phyloP scores from a whole-genome alignment of 2,797 vertebrate species.

The Calcarius lapponicus region DNA sequence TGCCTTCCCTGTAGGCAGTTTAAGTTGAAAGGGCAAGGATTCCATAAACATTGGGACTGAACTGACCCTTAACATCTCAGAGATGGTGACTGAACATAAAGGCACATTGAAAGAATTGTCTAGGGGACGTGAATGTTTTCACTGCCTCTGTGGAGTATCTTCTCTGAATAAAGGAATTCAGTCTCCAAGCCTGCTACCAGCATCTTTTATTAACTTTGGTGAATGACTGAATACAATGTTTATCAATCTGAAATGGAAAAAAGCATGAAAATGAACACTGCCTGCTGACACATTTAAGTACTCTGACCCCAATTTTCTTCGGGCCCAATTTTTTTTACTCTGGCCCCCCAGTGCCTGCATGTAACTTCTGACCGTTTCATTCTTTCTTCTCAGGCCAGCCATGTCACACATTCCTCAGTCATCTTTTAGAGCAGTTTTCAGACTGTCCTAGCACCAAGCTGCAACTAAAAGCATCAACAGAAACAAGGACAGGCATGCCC shows the following conservation, averaged over 20 bases:
- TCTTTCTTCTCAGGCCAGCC: background rate
- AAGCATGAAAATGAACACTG: background rate
- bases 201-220: background rate
- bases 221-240: background rate
- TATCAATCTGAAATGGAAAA: background rate
- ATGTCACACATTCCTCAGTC: background rate
- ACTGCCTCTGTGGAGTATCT: background rate
- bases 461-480: background rate
- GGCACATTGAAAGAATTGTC: background rate
- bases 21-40: constrained; percentile 41
- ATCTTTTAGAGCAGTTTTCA: background rate
- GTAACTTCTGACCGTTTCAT: background rate
- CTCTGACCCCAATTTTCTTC: background rate
- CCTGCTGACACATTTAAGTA: background rate
- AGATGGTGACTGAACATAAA: constrained; percentile 16
- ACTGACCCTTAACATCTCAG: background rate
- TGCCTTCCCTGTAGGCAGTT: background rate
- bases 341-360: background rate
- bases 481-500: background rate
- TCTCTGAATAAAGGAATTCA: background rate
- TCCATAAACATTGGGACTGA: constrained; percentile 39
- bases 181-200: background rate
- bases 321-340: background rate
- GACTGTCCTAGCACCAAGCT: background rate
- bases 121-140: background rate